Base-by-base conservation (phyloP, 2,888 invertebrate species). In the Cataglyphis rosenhaueri region DNA sequence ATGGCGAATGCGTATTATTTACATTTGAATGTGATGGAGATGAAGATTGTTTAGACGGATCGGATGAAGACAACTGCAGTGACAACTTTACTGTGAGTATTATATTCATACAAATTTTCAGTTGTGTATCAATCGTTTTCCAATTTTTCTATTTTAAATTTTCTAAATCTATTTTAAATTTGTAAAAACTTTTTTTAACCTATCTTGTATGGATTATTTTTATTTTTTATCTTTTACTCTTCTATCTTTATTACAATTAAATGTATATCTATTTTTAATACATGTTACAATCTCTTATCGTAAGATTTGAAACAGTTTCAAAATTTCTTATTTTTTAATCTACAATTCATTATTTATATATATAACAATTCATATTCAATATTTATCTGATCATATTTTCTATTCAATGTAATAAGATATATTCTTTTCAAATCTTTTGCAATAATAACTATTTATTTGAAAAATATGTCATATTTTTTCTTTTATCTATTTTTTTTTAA, bases 1-100 rank as follows among this genome's bases (percentile, higher is more conserved):
- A 95, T 88, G 95, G 95, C 0, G 94, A 95, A 78, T 97, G 97
- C 86, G 93, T 97, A 55, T 95, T 96, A 61, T 87, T 85, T 0
- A 86, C 86, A 1, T 92, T 96, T 6, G 92, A 95, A 1, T 96
- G 97, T 92, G 96, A 97, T 92, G 95, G 95, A 0, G 92, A 94
- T 41, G 94, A 95, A 84, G 96, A 96, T 88, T 96, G 96, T 85
- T 95, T 95, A 0, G 96, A 96, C 88, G 88, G 92, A 52, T 95
- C 96, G 0, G 96, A 96, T 85, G 96, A 96, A 89, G 8, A 89
- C 0, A 87, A 94, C 85, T 96, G 96, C 44, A 8, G 0, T 0
- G 2, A 0, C 0, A 1, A 29, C 12, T 52, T 29, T 32, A 12
- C n/a, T 4, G 90, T 90, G 78, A 41, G 74, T 84, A 68, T 75